Evolutionary conservation across 2,113 vertebrate species (phyloP).

Genomic region (Embiotoca jacksoni): DNA sequence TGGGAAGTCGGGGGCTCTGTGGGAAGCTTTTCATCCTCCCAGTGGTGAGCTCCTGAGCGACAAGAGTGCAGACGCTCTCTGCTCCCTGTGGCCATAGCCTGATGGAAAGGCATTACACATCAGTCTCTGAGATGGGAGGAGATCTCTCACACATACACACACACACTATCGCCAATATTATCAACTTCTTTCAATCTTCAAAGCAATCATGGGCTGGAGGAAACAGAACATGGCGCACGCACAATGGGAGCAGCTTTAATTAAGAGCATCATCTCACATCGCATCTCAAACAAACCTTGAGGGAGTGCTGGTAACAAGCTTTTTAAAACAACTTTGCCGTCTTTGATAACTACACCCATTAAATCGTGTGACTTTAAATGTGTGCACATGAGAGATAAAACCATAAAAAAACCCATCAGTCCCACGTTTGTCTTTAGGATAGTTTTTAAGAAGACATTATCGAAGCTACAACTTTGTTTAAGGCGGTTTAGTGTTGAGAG

Average conservation of each 20-base stretch:
- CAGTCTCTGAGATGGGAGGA: constrained; percentile 40
- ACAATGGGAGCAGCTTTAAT: constrained; percentile 81
- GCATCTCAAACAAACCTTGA: constrained; percentile 70
- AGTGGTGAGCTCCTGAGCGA: constrained; percentile 95
- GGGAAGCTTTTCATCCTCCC: constrained; percentile 99
- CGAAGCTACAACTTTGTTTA: constrained; percentile 42
- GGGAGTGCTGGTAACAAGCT: constrained; percentile 71
- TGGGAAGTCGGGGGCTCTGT: constrained; percentile 93
- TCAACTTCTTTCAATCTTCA: constrained; percentile 75
- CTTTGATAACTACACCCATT: constrained; percentile 65
- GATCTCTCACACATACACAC: constrained; percentile 48
- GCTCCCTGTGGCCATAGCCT: constrained; percentile 88
- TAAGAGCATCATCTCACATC: constrained; percentile 77
- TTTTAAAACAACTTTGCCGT: constrained; percentile 63
- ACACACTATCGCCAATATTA: constrained; percentile 64
- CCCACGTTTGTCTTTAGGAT: constrained; percentile 24
- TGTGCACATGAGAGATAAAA: constrained; percentile 53
- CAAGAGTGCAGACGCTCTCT: constrained; percentile 91
- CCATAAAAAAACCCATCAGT: constrained; percentile 18
- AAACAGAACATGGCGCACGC: constrained; percentile 64
- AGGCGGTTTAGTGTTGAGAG: constrained; percentile 2
- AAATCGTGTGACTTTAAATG: constrained; percentile 55
- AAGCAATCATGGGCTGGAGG: constrained; percentile 63
- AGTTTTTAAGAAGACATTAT: constrained; percentile 40
- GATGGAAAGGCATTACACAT: constrained; percentile 90